phyloP scores from a whole-genome alignment of 1,140 invertebrate species.

The Drosophila kanapiae region DNA sequence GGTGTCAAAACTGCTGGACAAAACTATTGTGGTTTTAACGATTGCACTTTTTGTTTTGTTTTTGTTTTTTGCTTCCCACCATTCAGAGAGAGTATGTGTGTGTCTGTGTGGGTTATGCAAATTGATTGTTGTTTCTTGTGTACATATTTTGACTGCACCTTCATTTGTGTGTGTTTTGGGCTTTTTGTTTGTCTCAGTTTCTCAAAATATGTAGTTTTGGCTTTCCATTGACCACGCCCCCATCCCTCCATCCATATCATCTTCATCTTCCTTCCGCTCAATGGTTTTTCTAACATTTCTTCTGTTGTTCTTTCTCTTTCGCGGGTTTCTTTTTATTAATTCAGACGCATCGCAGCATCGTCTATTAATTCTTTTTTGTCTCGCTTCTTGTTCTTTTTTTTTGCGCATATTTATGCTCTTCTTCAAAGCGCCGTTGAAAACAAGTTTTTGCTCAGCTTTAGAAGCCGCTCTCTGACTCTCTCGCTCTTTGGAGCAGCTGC shows the following conservation, averaged over 20 bases:
- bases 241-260: slow-evolving; percentile 12
- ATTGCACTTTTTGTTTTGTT: slow-evolving; percentile 51
- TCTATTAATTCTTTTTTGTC: slow-evolving; percentile 77
- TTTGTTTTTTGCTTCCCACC: slow-evolving; percentile 52
- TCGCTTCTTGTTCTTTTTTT: slow-evolving; percentile 36
- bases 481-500: slow-evolving; percentile 59
- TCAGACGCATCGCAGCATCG: slow-evolving; percentile 72
- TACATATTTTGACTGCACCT: slow-evolving; percentile 79
- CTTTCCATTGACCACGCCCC: slow-evolving; percentile 29
- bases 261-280: slow-evolving; percentile 65
- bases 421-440: slow-evolving; percentile 82
- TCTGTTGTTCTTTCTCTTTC: slow-evolving; percentile 39
- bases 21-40: slow-evolving; percentile 52
- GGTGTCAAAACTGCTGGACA: slow-evolving; percentile 49
- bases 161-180: slow-evolving; percentile 50
- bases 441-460: slow-evolving; percentile 59
- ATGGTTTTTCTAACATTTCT: slow-evolving; percentile 74
- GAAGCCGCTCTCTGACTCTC: slow-evolving; percentile 23
- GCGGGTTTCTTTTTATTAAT: slow-evolving; percentile 57
- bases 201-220: slow-evolving; percentile 31
- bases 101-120: slow-evolving; percentile 66
- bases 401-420: slow-evolving; percentile 71
- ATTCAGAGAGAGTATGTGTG: slow-evolving; percentile 18
- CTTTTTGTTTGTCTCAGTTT: slow-evolving; percentile 35
- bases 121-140: slow-evolving; percentile 72